Base-by-base conservation (phyloP, 1,140 invertebrate species). In the Helicoverpa armigera region DNA sequence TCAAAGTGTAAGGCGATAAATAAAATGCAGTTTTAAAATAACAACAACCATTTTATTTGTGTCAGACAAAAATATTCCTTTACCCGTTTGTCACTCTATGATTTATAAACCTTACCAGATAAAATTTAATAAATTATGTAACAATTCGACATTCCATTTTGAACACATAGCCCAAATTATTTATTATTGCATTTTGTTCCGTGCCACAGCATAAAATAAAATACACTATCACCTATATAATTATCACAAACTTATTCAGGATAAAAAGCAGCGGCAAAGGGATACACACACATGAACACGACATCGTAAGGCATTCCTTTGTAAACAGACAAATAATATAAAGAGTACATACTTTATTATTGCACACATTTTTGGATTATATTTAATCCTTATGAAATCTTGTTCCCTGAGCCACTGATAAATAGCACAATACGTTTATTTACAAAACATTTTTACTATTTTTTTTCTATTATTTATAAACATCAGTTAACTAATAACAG, bases 31-130 rank as follows among this genome's bases (percentile, higher is more conserved):
- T 70, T 35, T 23, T 72, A 83, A 87, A 89, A 90, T 86, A 89
- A 88, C 85, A 88, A 90, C 87, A 90, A 90, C 84, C 88, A 88
- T 87, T 88, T 88, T 88, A 90, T 88, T 90, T 84, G 69, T 85
- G 85, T 83, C 83, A 85, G 85, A 86, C 86, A 86, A 88, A 87
- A 84, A 84, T 90, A 91, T 82, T 86, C 86, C 88, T 83, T 86
- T 88, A 89, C 87, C 87, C 88, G 83, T 86, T 81, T 54, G 31
- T 69, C 23, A 82, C 69, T 80, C 53, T 80, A 85, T 29, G 80
- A 85, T 81, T 78, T 78, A 43, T 43, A 77, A 70, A 60, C 23
- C 31, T 73, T 61, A 81, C 48, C 50, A 83, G 56, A 43, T 76
- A 69, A 29, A 81, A 14, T 51, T 53, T 67, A 63, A 82, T 72